Evolutionary conservation across 1,140 invertebrate species (phyloP).

Genomic region (Drosophila melanogaster): Release_6_plus_ISO1_MT NC_004354.4:23068001-23068500

Average conservation of each 20-base stretch:
- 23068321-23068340: slow-evolving; percentile 80
- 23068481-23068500: slow-evolving; percentile 1
- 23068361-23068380: slow-evolving; percentile 5
- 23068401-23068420: slow-evolving; percentile 6
- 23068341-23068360: slow-evolving; percentile 40
- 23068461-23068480: slow-evolving; percentile 74
- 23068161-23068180: slow-evolving; percentile 44
- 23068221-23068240: slow-evolving; percentile 2
- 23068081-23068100: not conserved
- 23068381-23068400: slow-evolving; percentile 12
- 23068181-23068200: slow-evolving; percentile 65
- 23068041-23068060: not conserved
- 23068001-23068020: not conserved
- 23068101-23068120: not conserved
- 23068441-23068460: slow-evolving; percentile 5
- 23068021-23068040: not conserved
- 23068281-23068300: slow-evolving; percentile 71
- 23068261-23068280: slow-evolving; percentile 67
- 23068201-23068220: slow-evolving; percentile 10
- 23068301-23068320: slow-evolving; percentile 82
- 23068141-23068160: slow-evolving; percentile 32
- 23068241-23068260: slow-evolving; percentile 27
- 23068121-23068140: slow-evolving; percentile 21
- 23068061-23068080: not conserved
- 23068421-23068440: slow-evolving; percentile 2